Evolutionary conservation across 2,797 vertebrate species (phyloP).

Genomic region (Silurus aristotelis): DNA sequence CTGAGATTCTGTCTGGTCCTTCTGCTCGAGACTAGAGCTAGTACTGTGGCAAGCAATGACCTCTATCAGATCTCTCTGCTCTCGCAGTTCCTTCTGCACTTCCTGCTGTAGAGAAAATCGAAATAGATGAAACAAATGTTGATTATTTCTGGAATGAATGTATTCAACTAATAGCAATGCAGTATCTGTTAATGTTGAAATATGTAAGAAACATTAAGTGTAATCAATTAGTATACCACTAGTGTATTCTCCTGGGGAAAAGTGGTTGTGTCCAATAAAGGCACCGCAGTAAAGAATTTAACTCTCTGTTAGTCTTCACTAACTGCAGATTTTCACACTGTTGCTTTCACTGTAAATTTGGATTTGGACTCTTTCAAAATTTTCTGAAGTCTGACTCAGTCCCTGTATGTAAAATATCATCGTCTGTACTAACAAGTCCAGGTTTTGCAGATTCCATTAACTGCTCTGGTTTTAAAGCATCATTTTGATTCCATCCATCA

Average conservation of each 20-base stretch:
- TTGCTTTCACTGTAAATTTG: background rate
- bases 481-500: background rate
- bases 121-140: background rate
- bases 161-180: background rate
- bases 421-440: constrained; percentile 25
- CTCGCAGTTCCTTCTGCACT: constrained; percentile 59
- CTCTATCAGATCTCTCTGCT: constrained; percentile 72
- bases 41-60: constrained; percentile 61
- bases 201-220: background rate
- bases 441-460: background rate
- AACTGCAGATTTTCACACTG: background rate
- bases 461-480: background rate
- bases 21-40: constrained; percentile 16
- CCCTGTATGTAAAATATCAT: constrained; percentile 5
- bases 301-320: constrained; percentile 20
- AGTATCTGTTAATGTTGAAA: too few species aligned
- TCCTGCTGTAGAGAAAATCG: constrained; percentile 59
- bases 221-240: constrained; percentile 13
- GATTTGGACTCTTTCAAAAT: background rate
- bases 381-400: background rate
- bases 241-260: constrained; percentile 5
- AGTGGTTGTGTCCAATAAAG: constrained; percentile 7
- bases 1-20: background rate
- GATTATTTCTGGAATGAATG: background rate
- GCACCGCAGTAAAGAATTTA: background rate